phyloP scores from a whole-genome alignment of 2,888 invertebrate genomes.

The Elysia crispata region DNA sequence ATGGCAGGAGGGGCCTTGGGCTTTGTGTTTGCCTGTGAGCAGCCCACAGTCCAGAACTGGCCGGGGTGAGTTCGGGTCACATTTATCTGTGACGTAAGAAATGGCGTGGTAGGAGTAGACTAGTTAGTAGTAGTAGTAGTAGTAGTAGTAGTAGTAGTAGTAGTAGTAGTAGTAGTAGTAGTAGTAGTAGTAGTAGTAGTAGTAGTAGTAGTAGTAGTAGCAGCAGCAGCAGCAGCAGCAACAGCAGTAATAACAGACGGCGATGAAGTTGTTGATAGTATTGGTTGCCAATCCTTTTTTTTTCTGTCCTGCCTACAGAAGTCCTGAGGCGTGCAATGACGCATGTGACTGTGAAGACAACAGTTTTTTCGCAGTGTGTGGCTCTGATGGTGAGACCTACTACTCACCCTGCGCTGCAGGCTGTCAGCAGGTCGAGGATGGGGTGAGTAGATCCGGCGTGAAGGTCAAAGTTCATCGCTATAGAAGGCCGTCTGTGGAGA shows the following conservation, averaged over 20 bases:
- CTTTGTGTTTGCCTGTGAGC: slow-evolving; percentile 37
- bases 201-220: too few species aligned
- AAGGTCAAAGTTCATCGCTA: too few species aligned
- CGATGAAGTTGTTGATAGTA: not conserved
- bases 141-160: too few species aligned
- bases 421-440: not conserved
- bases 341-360: not conserved
- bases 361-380: slow-evolving; percentile 3
- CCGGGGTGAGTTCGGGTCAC: slow-evolving; percentile 35
- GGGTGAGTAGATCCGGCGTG: not conserved
- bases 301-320: not conserved
- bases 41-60: slow-evolving; percentile 41
- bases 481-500: too few species aligned
- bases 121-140: too few species aligned
- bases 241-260: too few species aligned
- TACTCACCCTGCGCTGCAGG: slow-evolving; percentile 11
- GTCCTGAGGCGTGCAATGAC: not conserved
- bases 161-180: too few species aligned
- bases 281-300: not conserved
- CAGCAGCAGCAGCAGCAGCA: too few species aligned
- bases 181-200: too few species aligned
- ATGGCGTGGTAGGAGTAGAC: too few species aligned
- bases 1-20: not conserved
- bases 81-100: too few species aligned
- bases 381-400: slow-evolving; percentile 6